Evolutionary conservation across 2,888 invertebrate species (phyloP).

Genomic region (Andrena trimmerana): DNA sequence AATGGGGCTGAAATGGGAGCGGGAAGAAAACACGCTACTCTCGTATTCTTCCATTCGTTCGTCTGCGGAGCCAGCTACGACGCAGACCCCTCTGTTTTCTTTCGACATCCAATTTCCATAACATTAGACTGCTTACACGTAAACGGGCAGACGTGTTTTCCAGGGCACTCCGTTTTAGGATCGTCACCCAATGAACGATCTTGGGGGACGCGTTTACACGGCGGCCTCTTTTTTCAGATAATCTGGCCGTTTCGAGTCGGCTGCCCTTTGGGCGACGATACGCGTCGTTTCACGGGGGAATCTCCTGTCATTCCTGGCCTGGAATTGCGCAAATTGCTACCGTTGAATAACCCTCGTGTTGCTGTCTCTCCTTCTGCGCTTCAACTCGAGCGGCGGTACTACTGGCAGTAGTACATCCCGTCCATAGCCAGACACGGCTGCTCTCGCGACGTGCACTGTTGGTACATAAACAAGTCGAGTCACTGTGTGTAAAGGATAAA

Average conservation of each 20-base stretch:
- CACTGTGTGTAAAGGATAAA: no score
- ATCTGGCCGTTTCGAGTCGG: neutral
- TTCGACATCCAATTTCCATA: constrained; percentile 83
- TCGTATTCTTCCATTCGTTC: constrained; percentile 47
- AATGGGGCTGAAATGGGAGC: neutral
- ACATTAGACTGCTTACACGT: constrained; percentile 79
- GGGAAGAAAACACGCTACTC: constrained; percentile 14
- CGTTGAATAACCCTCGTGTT: no score
- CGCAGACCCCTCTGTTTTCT: constrained; percentile 76
- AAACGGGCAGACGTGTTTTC: constrained; percentile 69
- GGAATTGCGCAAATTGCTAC: no score
- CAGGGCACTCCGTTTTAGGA: constrained; percentile 48
- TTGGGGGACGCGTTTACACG: constrained; percentile 23
- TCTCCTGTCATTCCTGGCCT: no score
- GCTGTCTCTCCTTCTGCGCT: no score
- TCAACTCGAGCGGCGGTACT: no score
- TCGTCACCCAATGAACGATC: constrained; percentile 54
- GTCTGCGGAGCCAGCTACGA: constrained; percentile 64
- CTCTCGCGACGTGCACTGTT: no score
- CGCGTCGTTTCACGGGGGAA: no score
- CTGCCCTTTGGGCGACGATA: neutral
- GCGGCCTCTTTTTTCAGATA: constrained; percentile 25
- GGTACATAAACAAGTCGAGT: no score
- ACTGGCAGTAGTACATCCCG: neutral
- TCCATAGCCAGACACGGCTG: neutral